Conservation (phyloP, 2,888 invertebrate species). For the Pristionchus maxplancki region DNA sequence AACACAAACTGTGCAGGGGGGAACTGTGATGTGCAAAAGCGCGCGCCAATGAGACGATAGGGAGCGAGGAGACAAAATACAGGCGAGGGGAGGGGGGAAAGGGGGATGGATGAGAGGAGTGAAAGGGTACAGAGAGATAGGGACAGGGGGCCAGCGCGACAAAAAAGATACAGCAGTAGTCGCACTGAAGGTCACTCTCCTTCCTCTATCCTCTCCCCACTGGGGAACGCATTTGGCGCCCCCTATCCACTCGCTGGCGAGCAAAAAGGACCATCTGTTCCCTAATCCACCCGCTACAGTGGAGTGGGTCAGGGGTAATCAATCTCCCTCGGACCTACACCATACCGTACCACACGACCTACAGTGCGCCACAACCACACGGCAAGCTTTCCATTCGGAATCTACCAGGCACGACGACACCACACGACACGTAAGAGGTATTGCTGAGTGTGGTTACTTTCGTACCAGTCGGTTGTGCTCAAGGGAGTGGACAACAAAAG, state of each 20-base stretch:
- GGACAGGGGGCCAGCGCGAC: neutral
- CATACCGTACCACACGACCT: neutral
- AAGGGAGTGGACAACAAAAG: neutral
- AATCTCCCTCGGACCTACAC: neutral
- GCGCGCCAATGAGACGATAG: slow-evolving; percentile 9
- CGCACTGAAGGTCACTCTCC: slow-evolving; percentile 31
- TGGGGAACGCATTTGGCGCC: slow-evolving; percentile 1
- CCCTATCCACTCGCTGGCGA: neutral
- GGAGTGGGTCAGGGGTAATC: neutral
- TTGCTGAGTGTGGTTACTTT: slow-evolving; percentile 13
- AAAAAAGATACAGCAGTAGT: slow-evolving; percentile 25
- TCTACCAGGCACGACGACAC: neutral
- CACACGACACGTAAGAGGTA: slow-evolving; percentile 8
- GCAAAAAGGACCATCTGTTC: slow-evolving; percentile 27
- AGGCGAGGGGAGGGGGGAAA: neutral
- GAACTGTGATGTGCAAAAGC: neutral
- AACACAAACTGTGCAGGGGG: neutral
- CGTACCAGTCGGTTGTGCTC: slow-evolving; percentile 31
- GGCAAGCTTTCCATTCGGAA: neutral
- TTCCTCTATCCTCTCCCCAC: neutral
- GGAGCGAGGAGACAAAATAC: slow-evolving; percentile 27
- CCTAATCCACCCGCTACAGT: neutral
- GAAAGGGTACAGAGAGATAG: slow-evolving; percentile 16
- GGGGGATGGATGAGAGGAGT: slow-evolving; percentile 5
- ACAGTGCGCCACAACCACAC: neutral